These are phyloP conservation scores for Myiozetetes cayanensis DNA, from an alignment of 2,113 vertebrate species.

Conservation along the genomic window DNA sequence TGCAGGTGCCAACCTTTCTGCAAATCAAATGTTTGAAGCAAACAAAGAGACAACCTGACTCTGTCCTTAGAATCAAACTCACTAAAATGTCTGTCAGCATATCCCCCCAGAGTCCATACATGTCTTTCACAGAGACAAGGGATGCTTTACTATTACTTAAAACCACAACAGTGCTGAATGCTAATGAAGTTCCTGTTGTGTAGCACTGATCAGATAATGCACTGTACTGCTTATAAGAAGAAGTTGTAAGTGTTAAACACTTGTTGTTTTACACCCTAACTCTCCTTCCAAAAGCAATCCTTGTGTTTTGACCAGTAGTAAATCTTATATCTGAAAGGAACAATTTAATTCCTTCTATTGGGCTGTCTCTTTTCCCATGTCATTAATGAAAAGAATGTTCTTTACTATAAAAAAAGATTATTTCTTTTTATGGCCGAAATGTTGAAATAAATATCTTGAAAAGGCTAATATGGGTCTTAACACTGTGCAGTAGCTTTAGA, in stretches of 20 bases:
- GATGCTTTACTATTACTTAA: slow-evolving; percentile 50
- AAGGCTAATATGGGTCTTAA: not conserved
- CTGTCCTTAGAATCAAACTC: not conserved
- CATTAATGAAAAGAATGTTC: not conserved
- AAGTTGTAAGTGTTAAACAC: not conserved
- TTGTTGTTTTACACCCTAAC: not conserved
- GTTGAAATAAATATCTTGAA: not conserved
- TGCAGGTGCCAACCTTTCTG: not conserved
- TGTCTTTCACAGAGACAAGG: not conserved
- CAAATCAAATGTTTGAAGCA: not conserved
- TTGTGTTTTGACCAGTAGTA: not conserved
- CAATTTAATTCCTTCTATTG: not conserved
- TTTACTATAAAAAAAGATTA: not conserved
- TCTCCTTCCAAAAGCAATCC: not conserved
- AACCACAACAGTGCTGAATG: slow-evolving; percentile 24
- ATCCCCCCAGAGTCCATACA: not conserved
- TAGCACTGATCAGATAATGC: slow-evolving; percentile 46
- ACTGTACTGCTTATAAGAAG: not conserved
- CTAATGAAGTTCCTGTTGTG: slow-evolving; percentile 61
- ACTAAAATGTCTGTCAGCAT: not conserved
- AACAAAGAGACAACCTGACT: not conserved
- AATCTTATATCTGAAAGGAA: not conserved
- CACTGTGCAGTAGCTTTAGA: not conserved
- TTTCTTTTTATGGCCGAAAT: not conserved
- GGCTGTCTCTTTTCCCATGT: not conserved